These are phyloP conservation scores for Mormyrus proboscirostris DNA, from an alignment of 2,797 vertebrate species.

Conservation along the genomic window DNA sequence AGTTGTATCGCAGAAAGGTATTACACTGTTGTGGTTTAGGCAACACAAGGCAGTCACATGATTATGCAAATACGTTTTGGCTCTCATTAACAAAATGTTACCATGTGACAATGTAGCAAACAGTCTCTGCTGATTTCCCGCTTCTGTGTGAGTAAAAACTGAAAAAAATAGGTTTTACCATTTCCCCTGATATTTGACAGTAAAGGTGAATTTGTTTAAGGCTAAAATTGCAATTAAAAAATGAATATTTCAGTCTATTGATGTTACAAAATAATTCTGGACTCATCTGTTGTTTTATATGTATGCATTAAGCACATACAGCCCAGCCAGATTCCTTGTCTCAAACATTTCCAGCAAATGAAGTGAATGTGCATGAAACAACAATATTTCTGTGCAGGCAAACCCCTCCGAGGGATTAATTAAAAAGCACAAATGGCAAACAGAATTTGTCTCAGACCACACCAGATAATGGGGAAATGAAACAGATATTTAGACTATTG, in stretches of 20 bases:
- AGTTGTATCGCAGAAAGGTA: background rate
- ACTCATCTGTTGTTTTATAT: background rate
- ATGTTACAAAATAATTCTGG: background rate
- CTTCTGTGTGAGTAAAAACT: background rate
- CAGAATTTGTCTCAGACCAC: slow-evolving; percentile 23
- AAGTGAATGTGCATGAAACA: slow-evolving; percentile 22
- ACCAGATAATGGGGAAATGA: slow-evolving; percentile 25
- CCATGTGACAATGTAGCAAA: background rate
- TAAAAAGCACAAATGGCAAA: slow-evolving; percentile 28
- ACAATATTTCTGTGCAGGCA: slow-evolving; percentile 21
- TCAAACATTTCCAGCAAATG: background rate
- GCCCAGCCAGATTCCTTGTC: background rate
- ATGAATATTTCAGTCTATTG: background rate
- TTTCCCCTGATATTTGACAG: background rate
- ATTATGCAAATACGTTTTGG: slow-evolving; percentile 1
- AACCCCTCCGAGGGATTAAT: slow-evolving; percentile 25
- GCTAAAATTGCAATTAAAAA: background rate
- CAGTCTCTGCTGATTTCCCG: background rate
- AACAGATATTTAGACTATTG: slow-evolving; percentile 32
- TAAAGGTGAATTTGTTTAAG: background rate
- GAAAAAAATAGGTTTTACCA: background rate
- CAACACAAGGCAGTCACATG: slow-evolving; percentile 6
- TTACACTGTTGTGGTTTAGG: background rate
- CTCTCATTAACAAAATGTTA: slow-evolving; percentile 13
- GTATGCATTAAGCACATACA: background rate